Evolutionary conservation across 2,888 invertebrate genomes (phyloP).

Genomic region (Aleiodes leptofemur): DNA sequence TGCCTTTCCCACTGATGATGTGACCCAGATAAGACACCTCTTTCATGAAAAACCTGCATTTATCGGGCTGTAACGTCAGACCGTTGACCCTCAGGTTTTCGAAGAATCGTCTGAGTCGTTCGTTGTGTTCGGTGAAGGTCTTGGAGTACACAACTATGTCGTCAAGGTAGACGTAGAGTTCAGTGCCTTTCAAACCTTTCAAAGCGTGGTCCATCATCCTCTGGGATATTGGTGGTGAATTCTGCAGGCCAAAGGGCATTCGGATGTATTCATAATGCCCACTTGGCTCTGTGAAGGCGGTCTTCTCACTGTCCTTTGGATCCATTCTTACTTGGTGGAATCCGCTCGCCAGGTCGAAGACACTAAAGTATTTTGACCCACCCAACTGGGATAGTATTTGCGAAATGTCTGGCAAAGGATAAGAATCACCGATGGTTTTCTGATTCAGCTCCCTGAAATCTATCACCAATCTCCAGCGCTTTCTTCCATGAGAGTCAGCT

Average conservation of each 20-base stretch:
- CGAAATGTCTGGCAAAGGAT: conserved; percentile 54
- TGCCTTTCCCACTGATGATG: conserved; percentile 54
- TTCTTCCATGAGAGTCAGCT: conserved; percentile 51
- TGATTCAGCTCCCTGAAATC: conserved; percentile 57
- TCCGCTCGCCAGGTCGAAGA: conserved; percentile 53
- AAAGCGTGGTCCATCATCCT: conserved; percentile 43
- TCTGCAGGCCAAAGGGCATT: conserved; percentile 48
- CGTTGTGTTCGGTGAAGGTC: conserved; percentile 33
- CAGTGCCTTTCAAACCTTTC: conserved; percentile 24
- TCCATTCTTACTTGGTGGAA: conserved; percentile 53
- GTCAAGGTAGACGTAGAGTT: conserved; percentile 44
- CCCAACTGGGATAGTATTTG: conserved; percentile 57
- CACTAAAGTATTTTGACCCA: conserved; percentile 52
- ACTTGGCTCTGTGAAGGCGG: conserved; percentile 35
- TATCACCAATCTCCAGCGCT: conserved; percentile 52
- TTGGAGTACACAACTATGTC: conserved; percentile 43
- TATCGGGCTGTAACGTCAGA: conserved; percentile 39
- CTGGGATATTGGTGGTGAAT: neutral
- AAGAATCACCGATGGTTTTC: conserved; percentile 52
- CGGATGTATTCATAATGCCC: conserved; percentile 40
- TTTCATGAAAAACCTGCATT: conserved; percentile 51
- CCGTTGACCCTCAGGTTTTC: conserved; percentile 9
- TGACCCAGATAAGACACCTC: conserved; percentile 60
- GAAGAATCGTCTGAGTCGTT: conserved; percentile 29
- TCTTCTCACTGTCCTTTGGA: conserved; percentile 44